phyloP scores from a whole-genome alignment of 2,797 vertebrate species.

The Peromyscus attwateri region DNA sequence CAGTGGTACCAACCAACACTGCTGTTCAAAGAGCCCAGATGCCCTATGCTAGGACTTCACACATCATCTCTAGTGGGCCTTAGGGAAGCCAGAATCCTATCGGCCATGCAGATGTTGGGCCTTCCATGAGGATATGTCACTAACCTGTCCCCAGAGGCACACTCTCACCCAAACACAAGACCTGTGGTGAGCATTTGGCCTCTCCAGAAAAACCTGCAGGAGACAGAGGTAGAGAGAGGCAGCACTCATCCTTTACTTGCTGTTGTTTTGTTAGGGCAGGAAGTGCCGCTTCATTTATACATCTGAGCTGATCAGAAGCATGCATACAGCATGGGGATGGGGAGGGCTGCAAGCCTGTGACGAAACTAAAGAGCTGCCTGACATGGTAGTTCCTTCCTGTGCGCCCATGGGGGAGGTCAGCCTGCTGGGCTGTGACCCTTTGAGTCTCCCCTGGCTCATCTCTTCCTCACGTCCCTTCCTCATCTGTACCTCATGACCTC shows the following conservation, averaged over 20 bases:
- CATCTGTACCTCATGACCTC: not conserved
- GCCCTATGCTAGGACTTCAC: not conserved
- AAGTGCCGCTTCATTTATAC: not conserved
- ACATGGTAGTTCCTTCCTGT: not conserved
- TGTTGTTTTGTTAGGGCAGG: not conserved
- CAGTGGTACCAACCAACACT: not conserved
- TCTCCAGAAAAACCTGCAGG: slow-evolving; percentile 54
- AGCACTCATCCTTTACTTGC: not conserved
- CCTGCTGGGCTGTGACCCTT: accelerated
- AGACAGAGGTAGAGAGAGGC: not conserved
- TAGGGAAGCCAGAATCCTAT: not conserved
- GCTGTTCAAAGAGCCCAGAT: not conserved
- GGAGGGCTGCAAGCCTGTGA: not conserved
- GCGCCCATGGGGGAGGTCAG: accelerated
- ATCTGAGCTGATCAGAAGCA: not conserved
- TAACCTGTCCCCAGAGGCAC: not conserved
- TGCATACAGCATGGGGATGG: not conserved
- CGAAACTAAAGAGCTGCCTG: not conserved
- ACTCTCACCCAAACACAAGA: slow-evolving; percentile 24
- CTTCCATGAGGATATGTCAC: not conserved
- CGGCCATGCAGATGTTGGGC: not conserved
- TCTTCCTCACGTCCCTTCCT: not conserved
- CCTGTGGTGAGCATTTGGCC: not conserved
- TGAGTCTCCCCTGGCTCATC: not conserved
- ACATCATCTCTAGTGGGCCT: not conserved